Conservation (phyloP, 1,140 invertebrate species). For the Choristoneura fumiferana region DNA sequence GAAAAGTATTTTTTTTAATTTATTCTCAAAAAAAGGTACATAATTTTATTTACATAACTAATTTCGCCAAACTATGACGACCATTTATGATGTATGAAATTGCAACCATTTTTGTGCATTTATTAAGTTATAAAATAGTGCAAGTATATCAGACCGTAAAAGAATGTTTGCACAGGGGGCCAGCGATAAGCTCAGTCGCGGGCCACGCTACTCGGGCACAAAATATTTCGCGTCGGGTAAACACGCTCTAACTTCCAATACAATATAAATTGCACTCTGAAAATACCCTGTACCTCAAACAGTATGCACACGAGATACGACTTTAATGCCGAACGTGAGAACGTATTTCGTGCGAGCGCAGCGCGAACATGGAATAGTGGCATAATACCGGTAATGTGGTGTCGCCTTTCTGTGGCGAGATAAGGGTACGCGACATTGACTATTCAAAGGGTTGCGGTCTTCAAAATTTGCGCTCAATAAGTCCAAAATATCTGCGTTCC, state of each 20-base stretch:
- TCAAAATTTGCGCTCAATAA: constrained; percentile 78
- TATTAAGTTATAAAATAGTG: no score
- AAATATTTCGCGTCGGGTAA: constrained; percentile 73
- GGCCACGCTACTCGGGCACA: constrained; percentile 64
- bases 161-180: constrained; percentile 45
- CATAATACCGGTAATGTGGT: constrained; percentile 77
- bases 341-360: constrained; percentile 41
- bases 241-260: constrained; percentile 74
- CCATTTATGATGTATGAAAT: no score
- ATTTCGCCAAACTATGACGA: no score
- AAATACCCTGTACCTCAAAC: constrained; percentile 63
- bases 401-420: constrained; percentile 76
- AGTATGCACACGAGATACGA: constrained; percentile 49
- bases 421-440: constrained; percentile 77
- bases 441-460: constrained; percentile 77
- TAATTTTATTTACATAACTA: no score
- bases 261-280: constrained; percentile 78
- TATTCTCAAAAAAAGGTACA: no score
- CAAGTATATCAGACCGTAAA: no score
- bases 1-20: no score
- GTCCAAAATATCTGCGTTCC: constrained; percentile 64
- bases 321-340: constrained; percentile 50
- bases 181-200: constrained; percentile 59
- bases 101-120: no score
- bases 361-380: constrained; percentile 38